A percentile compares a stretch with the other conserved stretches of the same genome.
phyloP scores from a whole-genome alignment of 2,797 vertebrate genomes.

The Bothrops alternatus region DNA sequence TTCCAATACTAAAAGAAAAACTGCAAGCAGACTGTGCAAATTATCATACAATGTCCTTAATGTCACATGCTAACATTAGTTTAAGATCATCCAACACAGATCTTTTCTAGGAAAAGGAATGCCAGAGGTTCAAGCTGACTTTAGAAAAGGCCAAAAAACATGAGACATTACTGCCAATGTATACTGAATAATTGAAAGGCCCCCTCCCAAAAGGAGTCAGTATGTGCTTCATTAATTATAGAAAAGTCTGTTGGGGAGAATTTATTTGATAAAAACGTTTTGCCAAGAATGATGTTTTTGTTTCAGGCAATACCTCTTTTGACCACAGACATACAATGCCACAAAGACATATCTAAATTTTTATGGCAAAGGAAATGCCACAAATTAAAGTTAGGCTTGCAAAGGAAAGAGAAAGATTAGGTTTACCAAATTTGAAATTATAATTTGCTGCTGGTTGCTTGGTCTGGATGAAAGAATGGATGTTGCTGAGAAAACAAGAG shows the following conservation, averaged over 20 bases:
- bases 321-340: too few relatives aligned
- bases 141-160: background rate
- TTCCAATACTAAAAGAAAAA: background rate
- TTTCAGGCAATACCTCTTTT: too few relatives aligned
- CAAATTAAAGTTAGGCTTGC: too few relatives aligned
- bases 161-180: background rate
- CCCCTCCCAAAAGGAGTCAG: background rate
- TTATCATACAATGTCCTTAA: background rate
- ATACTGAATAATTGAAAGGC: background rate
- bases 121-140: background rate
- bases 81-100: background rate
- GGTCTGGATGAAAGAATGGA: too few relatives aligned
- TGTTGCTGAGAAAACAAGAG: too few relatives aligned
- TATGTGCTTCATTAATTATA: background rate
- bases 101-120: background rate
- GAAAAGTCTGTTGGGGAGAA: background rate
- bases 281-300: too few relatives aligned
- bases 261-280: background rate
- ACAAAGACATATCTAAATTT: too few relatives aligned
- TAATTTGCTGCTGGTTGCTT: too few relatives aligned
- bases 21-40: background rate
- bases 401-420: too few relatives aligned
- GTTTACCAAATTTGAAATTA: too few relatives aligned
- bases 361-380: too few relatives aligned
- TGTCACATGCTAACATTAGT: background rate